Evolutionary conservation across 2,113 vertebrate species (phyloP).

Genomic region (Suricata suricatta): DNA sequence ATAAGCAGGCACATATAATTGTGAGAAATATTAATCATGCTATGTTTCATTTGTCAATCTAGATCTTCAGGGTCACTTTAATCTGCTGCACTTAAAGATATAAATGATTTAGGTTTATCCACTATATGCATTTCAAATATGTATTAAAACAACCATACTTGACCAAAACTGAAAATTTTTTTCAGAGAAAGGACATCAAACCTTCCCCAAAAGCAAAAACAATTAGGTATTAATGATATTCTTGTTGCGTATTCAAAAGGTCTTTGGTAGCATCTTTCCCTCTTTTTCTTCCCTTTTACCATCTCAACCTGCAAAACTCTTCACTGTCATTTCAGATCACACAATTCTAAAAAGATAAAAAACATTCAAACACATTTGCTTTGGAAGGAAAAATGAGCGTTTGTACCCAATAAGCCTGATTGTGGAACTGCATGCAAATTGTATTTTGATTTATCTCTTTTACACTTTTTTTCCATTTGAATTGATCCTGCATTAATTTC

Average conservation of each 20-base stretch:
- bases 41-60: constrained; percentile 72
- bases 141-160: constrained; percentile 78
- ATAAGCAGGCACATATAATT: constrained; percentile 69
- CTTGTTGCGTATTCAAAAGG: constrained; percentile 87
- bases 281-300: constrained; percentile 81
- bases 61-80: constrained; percentile 71
- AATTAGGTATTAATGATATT: constrained; percentile 87
- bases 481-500: constrained; percentile 93
- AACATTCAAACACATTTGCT: constrained; percentile 88
- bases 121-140: constrained; percentile 80
- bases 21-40: constrained; percentile 73
- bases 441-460: constrained; percentile 93
- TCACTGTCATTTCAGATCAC: constrained; percentile 88
- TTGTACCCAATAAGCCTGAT: constrained; percentile 90
- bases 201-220: constrained; percentile 78
- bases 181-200: constrained; percentile 78
- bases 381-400: constrained; percentile 87
- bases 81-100: constrained; percentile 64
- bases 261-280: constrained; percentile 79
- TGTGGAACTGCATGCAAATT: constrained; percentile 91
- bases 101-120: constrained; percentile 72
- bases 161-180: constrained; percentile 78
- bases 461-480: constrained; percentile 92
- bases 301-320: constrained; percentile 86
- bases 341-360: constrained; percentile 86